These are phyloP conservation scores for Hystrix cristata DNA, from an alignment of 2,113 vertebrate species.

Conservation along the genomic window DNA sequence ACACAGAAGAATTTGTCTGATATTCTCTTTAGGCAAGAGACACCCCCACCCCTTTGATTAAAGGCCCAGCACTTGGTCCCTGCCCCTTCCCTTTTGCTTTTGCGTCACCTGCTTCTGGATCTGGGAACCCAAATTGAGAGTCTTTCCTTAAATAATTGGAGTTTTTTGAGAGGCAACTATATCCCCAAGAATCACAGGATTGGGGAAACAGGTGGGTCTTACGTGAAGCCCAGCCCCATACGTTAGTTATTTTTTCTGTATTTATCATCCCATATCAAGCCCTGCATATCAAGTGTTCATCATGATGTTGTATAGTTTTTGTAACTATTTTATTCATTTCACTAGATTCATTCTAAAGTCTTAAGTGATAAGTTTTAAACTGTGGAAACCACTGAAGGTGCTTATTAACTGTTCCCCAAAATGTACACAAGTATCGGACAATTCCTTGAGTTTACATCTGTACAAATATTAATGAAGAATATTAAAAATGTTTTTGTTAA, in stretches of 20 bases:
- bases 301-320: slow-evolving; percentile 78
- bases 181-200: not conserved
- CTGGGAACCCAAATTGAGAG: not conserved
- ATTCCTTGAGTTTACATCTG: slow-evolving; percentile 89
- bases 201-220: slow-evolving; percentile 15
- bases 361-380: slow-evolving; percentile 83
- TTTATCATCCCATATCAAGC: slow-evolving; percentile 85
- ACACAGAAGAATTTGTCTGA: not conserved
- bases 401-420: slow-evolving; percentile 87
- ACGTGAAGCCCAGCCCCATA: not conserved
- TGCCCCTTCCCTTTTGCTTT: not conserved
- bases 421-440: slow-evolving; percentile 83
- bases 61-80: not conserved
- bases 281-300: slow-evolving; percentile 79
- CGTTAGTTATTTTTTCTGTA: slow-evolving; percentile 74
- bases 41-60: not conserved
- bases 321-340: slow-evolving; percentile 84
- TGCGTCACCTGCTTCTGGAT: not conserved
- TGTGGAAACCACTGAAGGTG: slow-evolving; percentile 89
- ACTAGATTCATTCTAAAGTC: slow-evolving; percentile 79
- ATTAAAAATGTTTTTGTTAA: slow-evolving; percentile 83
- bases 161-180: slow-evolving; percentile 18
- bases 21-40: not conserved
- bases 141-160: not conserved
- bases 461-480: slow-evolving; percentile 83